Evolutionary conservation across 2,113 vertebrate genomes (phyloP), one percentile per base, ranked within the genome.

Genomic region (Circaetus gallicus): DNA sequence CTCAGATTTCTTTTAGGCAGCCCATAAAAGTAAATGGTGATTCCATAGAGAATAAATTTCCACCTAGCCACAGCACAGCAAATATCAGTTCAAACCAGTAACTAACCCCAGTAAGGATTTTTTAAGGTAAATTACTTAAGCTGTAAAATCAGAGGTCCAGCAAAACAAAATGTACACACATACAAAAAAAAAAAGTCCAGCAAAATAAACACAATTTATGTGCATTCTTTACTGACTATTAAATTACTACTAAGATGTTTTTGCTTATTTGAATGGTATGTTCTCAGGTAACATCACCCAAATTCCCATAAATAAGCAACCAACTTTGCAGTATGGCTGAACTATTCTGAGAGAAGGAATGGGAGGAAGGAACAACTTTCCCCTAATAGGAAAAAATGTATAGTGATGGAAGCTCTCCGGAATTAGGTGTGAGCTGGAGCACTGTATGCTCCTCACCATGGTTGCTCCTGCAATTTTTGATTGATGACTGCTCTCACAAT

Each of bases 391-490:
- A 42, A 38, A 42, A 53, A 3, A 4, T 2, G 10, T 7, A 11
- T 0, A 6, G 42, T 18, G 42, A 42, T 4, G 4, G 10, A 34
- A n/a, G 65, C 45, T 47, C 24, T 9, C 5, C 3, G 6, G 22
- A 19, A 31, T 0, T 2, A 10, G 28, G 71, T 16, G 16, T 15
- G 71, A 65, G 62, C 43, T 26, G 53, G 40, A 61, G 86, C 62
- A 34, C 55, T 2, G 25, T 4, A 8, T 0, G 0, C 34, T 47
- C 32, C 50, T 10, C 56, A 5, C 43, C 19, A 2, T 0, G 0
- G 65, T 15, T n/a, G 19, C 45, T 36, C 45, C 72, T 32, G 59
- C 2, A 6, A 8, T 22, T 74, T 24, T 7, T 86, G 83, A 72
- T 24, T 8, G 6, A 32, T 45, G 69, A 45, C 66, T 3, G 4